Percentiles rank a stretch among this genome's conserved stretches.
Conservation (phyloP, 2,113 vertebrate genomes). For the Gyps fulvus region DNA sequence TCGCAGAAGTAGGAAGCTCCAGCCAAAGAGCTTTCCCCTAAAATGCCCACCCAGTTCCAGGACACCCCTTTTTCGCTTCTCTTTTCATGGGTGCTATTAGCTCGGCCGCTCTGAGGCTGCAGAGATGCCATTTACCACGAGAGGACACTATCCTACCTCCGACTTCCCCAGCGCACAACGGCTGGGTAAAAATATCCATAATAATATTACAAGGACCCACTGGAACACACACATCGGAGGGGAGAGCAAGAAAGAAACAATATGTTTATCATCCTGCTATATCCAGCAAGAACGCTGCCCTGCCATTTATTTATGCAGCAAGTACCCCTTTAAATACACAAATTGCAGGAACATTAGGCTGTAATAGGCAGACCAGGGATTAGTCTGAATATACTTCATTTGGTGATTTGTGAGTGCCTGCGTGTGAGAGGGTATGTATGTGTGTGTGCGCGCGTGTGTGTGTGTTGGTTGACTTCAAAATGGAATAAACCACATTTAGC, state of each 20-base stretch:
- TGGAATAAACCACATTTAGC: conserved; percentile 75
- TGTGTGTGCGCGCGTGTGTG: neutral
- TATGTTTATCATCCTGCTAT: conserved; percentile 8
- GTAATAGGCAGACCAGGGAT: conserved; percentile 58
- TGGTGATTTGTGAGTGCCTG: conserved; percentile 24
- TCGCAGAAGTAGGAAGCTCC: neutral
- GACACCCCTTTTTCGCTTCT: neutral
- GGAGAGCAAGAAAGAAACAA: conserved; percentile 4
- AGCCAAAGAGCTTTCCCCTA: neutral
- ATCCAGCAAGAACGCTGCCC: conserved; percentile 20
- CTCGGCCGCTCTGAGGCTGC: neutral
- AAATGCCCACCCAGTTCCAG: neutral
- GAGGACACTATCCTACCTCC: conserved; percentile 72
- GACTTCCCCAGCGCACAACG: neutral
- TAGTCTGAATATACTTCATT: conserved; percentile 43
- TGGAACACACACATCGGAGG: conserved; percentile 43
- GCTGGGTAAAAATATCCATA: conserved; percentile 1
- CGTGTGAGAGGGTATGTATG: neutral
- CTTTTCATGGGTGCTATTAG: neutral
- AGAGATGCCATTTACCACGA: conserved; percentile 52
- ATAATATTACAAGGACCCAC: conserved; percentile 13
- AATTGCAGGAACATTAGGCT: conserved; percentile 31
- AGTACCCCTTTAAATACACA: conserved; percentile 54
- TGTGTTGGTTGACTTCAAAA: conserved; percentile 73
- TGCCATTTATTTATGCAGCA: conserved; percentile 50